Conservation (phyloP, 2,113 vertebrate genomes). For the Pseudolaguvia tuberculata region DNA sequence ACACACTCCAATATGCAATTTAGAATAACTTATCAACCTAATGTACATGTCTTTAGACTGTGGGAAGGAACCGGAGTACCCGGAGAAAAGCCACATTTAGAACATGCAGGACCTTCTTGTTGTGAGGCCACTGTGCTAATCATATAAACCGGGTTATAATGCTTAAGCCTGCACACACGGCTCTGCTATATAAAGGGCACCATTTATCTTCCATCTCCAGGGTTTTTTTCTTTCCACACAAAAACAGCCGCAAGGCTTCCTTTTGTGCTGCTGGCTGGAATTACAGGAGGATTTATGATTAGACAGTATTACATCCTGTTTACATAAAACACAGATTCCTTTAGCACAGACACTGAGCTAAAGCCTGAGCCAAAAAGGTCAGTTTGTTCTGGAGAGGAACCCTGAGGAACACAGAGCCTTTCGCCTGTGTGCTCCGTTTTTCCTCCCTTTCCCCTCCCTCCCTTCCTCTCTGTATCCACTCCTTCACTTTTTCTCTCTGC, state of each 20-base stretch:
- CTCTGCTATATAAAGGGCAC: constrained; percentile 1
- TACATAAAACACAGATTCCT: constrained; percentile 63
- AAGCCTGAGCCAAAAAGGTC: constrained; percentile 43
- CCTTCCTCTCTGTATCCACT: background rate
- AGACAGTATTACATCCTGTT: constrained; percentile 73
- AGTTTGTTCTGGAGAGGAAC: constrained; percentile 47
- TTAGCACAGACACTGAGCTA: constrained; percentile 48
- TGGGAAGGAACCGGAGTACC: too few species aligned
- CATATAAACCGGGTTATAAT: background rate
- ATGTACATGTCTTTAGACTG: too few species aligned
- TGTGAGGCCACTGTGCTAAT: too few species aligned
- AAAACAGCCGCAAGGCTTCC: constrained; percentile 19
- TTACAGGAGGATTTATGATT: constrained; percentile 66
- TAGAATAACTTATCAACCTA: too few species aligned
- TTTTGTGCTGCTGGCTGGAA: constrained; percentile 33
- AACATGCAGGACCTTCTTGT: too few species aligned
- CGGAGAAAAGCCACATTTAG: too few species aligned
- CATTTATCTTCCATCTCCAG: background rate
- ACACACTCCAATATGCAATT: too few species aligned
- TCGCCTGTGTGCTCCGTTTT: constrained; percentile 34
- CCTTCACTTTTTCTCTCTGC: background rate
- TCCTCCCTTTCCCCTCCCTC: background rate
- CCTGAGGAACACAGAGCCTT: constrained; percentile 33
- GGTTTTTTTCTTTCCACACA: constrained; percentile 17
- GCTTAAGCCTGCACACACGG: background rate